Evolutionary conservation across 2,888 invertebrate genomes (phyloP), one percentile per base, ranked within the genome.

Genomic region (Parochlus steinenii): DNA sequence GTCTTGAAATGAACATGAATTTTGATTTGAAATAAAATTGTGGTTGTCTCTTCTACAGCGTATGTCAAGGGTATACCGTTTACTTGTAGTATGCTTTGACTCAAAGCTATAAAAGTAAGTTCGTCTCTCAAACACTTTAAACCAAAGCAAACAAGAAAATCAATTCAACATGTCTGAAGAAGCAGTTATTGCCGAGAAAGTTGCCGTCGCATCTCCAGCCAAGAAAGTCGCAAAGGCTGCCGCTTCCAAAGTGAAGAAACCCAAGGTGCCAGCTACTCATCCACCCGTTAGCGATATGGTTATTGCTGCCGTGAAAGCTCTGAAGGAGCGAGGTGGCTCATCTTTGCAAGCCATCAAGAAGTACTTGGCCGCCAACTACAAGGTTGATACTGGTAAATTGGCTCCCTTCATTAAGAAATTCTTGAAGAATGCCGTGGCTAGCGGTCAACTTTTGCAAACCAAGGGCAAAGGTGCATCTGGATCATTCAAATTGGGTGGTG

Each of bases 331-430:
- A 18, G 63, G 63, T 34, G 74, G 74, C 19, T 63, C 66, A 1
- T 67, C 67, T 1, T 46, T 49, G 40, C 60, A 46, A 48, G 67
- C 68, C 3, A 72, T 74, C 49, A 74, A 71, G 49, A 74, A 74
- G 47, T 74, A 68, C 50, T 64, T 76, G 31, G 53, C 62, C 7
- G 55, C 62, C 16, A 66, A 63, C 38, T 71, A 72, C 61, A 66
- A 66, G 39, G 58, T 70, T 6, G 71, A 72, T 47, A n/a, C 62
- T 2, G 66, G 67, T 38, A 71, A 69, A 45, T 48, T 66, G 28
- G 59, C 65, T 2, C 62, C 63, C 3, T 70, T 64, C 52, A 72
- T 75, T 44, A 68, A 64, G 42, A 68, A 65, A 40, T 70, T 65
- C 44, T 45, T 73, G 41, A 71, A 68, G 48, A 49, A 54, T 10